These are phyloP conservation scores for Helicoverpa zea DNA, from an alignment of 1,140 invertebrate species.

Conservation along the genomic window DNA sequence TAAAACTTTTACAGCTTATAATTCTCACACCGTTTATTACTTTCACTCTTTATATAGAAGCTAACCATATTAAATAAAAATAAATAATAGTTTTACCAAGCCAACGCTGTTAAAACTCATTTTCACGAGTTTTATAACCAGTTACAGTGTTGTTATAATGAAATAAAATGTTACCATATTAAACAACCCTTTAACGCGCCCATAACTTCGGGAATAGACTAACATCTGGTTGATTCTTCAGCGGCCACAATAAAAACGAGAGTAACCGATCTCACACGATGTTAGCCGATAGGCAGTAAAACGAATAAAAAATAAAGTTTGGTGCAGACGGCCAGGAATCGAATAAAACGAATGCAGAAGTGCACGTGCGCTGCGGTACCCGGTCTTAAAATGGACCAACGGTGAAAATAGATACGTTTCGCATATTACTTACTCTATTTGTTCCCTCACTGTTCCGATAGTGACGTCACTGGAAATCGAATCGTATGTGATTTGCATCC, in stretches of 20 bases:
- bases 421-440: constrained; percentile 10
- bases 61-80: background rate
- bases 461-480: background rate
- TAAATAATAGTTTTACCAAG: constrained; percentile 33
- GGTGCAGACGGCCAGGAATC: constrained; percentile 37
- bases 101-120: constrained; percentile 41
- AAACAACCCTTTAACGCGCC: constrained; percentile 42
- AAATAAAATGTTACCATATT: constrained; percentile 46
- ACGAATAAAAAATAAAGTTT: constrained; percentile 59
- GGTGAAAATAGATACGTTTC: constrained; percentile 28
- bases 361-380: constrained; percentile 28
- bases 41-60: background rate
- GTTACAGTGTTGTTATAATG: constrained; percentile 40
- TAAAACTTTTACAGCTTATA: background rate
- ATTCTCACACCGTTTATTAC: background rate
- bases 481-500: background rate
- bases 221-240: constrained; percentile 56
- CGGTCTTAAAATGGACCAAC: constrained; percentile 24
- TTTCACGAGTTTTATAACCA: constrained; percentile 27
- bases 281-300: constrained; percentile 65
- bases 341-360: constrained; percentile 51
- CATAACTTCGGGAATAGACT: constrained; percentile 57
- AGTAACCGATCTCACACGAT: constrained; percentile 61
- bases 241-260: constrained; percentile 62
- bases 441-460: background rate